These are phyloP conservation scores for Pyrochroa serraticornis DNA, from an alignment of 2,888 invertebrate genomes.

Conservation along the genomic window DNA sequence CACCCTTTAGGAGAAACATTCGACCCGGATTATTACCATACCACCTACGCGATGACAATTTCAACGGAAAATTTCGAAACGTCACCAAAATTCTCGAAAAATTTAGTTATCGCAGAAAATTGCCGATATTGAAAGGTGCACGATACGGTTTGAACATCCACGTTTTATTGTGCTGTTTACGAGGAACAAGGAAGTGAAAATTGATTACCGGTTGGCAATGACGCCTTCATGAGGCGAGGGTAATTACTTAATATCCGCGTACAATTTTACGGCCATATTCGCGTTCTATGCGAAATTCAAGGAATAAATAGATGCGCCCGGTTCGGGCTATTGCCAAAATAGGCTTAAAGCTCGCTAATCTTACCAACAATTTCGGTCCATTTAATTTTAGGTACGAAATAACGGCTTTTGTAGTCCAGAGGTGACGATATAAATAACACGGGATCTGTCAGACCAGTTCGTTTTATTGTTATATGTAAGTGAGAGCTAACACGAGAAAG, in stretches of 20 bases:
- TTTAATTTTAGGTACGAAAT: constrained; percentile 23
- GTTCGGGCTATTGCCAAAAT: not conserved
- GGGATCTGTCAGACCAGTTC: constrained; percentile 40
- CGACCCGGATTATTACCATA: no score
- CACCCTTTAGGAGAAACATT: no score
- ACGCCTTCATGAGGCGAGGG: constrained; percentile 6
- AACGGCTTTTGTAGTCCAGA: constrained; percentile 23
- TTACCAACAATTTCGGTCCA: constrained; percentile 18
- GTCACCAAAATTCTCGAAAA: no score
- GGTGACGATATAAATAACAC: constrained; percentile 40
- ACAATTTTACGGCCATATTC: constrained; percentile 4
- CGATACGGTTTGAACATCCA: no score
- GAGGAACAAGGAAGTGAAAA: constrained; percentile 26
- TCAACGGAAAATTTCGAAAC: no score
- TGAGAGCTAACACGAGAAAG: constrained; percentile 48
- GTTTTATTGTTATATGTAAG: constrained; percentile 48
- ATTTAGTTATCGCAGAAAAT: no score
- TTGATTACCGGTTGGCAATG: constrained; percentile 18
- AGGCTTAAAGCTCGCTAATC: not conserved
- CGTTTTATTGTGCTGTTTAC: constrained; percentile 4
- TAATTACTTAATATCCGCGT: constrained; percentile 17
- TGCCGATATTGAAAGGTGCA: no score
- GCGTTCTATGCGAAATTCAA: no score
- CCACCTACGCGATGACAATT: no score
- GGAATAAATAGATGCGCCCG: not conserved